phyloP scores from a whole-genome alignment of 2,113 vertebrate genomes.

The Urocolius indicus region DNA sequence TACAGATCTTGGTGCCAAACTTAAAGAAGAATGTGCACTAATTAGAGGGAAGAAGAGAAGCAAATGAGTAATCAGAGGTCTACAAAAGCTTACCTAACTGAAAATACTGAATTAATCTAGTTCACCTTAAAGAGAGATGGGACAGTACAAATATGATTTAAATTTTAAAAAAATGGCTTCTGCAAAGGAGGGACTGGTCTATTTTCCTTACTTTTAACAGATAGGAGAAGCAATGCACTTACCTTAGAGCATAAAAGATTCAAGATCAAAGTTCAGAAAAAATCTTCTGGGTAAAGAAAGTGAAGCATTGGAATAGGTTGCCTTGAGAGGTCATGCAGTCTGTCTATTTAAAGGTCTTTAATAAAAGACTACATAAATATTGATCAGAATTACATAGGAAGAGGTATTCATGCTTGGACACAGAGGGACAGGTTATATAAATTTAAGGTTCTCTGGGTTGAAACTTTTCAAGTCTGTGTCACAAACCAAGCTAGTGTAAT shows the following conservation, averaged over 20 bases:
- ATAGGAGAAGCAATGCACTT: neutral
- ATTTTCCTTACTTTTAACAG: neutral
- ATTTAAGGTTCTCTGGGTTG: neutral
- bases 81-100: neutral
- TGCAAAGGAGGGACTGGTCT: neutral
- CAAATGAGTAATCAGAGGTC: neutral
- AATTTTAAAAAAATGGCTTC: neutral
- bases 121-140: neutral
- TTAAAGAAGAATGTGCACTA: neutral
- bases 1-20: neutral
- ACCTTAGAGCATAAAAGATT: neutral
- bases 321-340: neutral
- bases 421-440: neutral
- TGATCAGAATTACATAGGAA: neutral
- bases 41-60: neutral
- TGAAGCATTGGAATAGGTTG: neutral
- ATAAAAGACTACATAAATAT: conserved; percentile 19
- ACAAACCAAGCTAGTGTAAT: neutral
- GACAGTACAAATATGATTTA: neutral
- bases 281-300: neutral
- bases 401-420: neutral
- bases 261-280: neutral
- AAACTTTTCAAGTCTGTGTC: neutral
- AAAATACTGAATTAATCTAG: neutral
- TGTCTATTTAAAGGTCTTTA: conserved; percentile 1